Conservation (phyloP, 2,888 invertebrate genomes). For the Meteorus cinctellus region DNA sequence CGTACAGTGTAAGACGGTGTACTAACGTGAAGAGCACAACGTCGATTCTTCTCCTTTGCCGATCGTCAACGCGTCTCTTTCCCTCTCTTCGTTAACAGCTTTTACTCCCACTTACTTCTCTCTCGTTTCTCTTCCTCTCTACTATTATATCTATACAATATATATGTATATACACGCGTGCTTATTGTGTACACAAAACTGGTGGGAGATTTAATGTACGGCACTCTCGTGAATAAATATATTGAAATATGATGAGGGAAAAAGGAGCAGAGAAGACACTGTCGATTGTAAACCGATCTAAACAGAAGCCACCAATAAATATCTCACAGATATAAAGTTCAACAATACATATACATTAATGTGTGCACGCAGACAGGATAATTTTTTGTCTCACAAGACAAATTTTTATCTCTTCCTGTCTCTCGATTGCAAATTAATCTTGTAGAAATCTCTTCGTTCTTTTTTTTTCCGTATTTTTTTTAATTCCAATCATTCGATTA, state of each 20-base stretch:
- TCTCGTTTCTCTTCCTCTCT: slow-evolving; percentile 20
- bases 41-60: slow-evolving; percentile 25
- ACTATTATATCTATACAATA: background rate
- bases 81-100: slow-evolving; percentile 14
- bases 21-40: slow-evolving; percentile 17
- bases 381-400: background rate
- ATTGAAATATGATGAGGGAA: slow-evolving; percentile 3
- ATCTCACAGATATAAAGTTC: background rate
- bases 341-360: background rate
- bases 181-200: slow-evolving; percentile 4
- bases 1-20: slow-evolving; percentile 7
- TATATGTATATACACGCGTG: slow-evolving; percentile 13
- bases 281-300: background rate
- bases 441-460: background rate
- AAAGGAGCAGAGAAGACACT: slow-evolving; percentile 4
- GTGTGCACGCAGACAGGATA: background rate
- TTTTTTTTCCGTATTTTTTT: background rate
- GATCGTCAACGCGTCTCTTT: slow-evolving; percentile 28
- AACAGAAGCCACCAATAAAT: background rate
- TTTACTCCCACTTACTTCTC: slow-evolving; percentile 6
- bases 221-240: slow-evolving; percentile 3
- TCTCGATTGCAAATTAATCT: background rate
- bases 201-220: slow-evolving; percentile 11
- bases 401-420: slow-evolving; percentile 6
- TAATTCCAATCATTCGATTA: background rate